A percentile compares a stretch with the other conserved stretches of the same genome.
Evolutionary conservation across 1,140 invertebrate genomes (phyloP).

Genomic region (Yoshiicerus persimilis): DNA sequence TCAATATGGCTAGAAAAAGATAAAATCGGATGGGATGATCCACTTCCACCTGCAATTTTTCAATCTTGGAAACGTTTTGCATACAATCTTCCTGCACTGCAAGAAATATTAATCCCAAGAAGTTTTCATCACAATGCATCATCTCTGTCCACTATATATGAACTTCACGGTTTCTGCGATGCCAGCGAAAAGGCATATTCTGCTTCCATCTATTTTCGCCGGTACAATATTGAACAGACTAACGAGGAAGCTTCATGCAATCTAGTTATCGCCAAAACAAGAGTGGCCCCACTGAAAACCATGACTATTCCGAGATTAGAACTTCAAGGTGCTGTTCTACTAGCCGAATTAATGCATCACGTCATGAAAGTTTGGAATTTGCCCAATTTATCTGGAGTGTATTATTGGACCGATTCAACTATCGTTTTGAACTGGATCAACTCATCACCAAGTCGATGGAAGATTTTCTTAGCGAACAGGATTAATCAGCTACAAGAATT

Average conservation of each 20-base stretch:
- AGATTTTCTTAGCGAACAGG: neutral
- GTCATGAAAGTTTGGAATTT: neutral
- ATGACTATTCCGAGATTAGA: conserved; percentile 47
- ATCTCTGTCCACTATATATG: no score
- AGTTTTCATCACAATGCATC: neutral
- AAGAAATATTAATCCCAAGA: conserved; percentile 46
- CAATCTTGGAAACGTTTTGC: conserved; percentile 48
- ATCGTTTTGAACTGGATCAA: conserved; percentile 47
- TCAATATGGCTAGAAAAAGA: conserved; percentile 24
- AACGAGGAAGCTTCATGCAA: conserved; percentile 50
- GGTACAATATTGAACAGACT: neutral
- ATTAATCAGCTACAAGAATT: conserved; percentile 46
- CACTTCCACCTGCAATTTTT: conserved; percentile 13
- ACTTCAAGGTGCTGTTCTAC: conserved; percentile 21
- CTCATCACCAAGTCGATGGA: neutral
- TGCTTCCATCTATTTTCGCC: conserved; percentile 49
- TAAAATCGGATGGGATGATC: conserved; percentile 13
- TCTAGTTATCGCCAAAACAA: conserved; percentile 53
- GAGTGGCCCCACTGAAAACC: conserved; percentile 48
- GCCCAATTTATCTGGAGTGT: neutral
- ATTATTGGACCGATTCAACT: conserved; percentile 53
- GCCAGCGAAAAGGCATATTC: conserved; percentile 52
- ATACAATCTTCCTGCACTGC: conserved; percentile 37
- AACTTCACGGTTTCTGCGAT: conserved; percentile 53
- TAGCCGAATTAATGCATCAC: neutral